A percentile compares a stretch with the other conserved stretches of the same genome.
Evolutionary conservation across 2,888 invertebrate genomes (phyloP).

Genomic region (Dicyrtomina minuta): DNA sequence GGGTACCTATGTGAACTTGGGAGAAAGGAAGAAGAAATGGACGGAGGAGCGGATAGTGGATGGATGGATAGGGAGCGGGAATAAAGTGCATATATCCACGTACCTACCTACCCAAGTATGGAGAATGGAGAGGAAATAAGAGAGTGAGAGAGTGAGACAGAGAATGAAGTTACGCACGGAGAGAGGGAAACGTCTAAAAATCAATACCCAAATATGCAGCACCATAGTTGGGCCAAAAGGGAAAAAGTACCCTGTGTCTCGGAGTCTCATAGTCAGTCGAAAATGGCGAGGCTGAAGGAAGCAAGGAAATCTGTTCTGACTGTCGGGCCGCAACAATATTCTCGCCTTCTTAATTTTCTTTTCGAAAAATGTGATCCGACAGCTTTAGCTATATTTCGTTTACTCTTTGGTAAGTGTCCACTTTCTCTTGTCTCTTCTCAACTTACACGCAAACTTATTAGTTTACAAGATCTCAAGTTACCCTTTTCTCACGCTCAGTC

Average conservation of each 20-base stretch:
- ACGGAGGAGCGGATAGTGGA: not conserved
- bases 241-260: not conserved
- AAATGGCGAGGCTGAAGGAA: constrained; percentile 19
- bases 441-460: not conserved
- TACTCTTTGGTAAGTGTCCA: constrained; percentile 72
- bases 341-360: constrained; percentile 29
- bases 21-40: not conserved
- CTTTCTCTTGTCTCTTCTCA: not conserved
- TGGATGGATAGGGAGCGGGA: not conserved
- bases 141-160: constrained; percentile 10
- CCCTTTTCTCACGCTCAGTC: constrained; percentile 1
- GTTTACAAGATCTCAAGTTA: constrained; percentile 11
- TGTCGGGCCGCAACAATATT: not conserved
- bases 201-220: constrained; percentile 20
- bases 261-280: not conserved
- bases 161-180: not conserved
- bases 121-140: not conserved
- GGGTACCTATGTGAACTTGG: too few species aligned
- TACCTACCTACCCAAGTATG: too few species aligned
- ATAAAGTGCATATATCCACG: too few species aligned
- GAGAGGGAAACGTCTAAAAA: constrained; percentile 3
- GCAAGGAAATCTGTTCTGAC: constrained; percentile 9
- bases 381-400: constrained; percentile 74
- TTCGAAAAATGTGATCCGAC: constrained; percentile 64
- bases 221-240: not conserved